phyloP scores from a whole-genome alignment of 2,113 vertebrate genomes.

The Elgaria multicarinata region DNA sequence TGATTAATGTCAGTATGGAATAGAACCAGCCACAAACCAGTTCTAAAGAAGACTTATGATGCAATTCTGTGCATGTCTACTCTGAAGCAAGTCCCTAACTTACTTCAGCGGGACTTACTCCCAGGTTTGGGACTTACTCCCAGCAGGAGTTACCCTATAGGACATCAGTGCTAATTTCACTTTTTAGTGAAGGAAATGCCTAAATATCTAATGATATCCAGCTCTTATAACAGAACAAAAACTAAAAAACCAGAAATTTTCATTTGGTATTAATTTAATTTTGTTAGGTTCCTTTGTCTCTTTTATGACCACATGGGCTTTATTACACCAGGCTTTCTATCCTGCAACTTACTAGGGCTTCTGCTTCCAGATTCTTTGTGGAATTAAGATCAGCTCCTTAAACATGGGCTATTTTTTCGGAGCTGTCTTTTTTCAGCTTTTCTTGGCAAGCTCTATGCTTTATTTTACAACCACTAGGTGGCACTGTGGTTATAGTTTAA shows the following conservation, averaged over 20 bases:
- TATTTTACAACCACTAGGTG: too few relatives aligned
- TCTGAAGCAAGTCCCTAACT: not conserved
- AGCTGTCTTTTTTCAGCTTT: too few relatives aligned
- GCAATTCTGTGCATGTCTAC: not conserved
- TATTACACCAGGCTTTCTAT: too few relatives aligned
- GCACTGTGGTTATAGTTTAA: too few relatives aligned
- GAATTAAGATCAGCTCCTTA: too few relatives aligned
- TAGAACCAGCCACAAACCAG: not conserved
- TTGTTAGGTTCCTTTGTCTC: not conserved
- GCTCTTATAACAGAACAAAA: not conserved
- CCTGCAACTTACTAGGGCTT: too few relatives aligned
- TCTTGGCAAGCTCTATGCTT: too few relatives aligned
- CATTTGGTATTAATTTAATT: not conserved
- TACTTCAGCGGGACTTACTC: not conserved
- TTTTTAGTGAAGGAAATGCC: not conserved
- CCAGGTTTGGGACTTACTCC: not conserved
- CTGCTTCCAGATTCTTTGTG: too few relatives aligned
- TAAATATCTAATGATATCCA: fast-evolving
- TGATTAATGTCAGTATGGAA: not conserved
- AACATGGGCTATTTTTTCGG: too few relatives aligned
- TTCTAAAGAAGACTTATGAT: fast-evolving
- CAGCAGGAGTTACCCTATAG: not conserved
- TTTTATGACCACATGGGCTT: not conserved
- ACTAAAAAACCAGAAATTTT: not conserved
- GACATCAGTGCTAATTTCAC: not conserved